phyloP scores from a whole-genome alignment of 2,797 vertebrate genomes.

The Clarias laeviceps region DNA sequence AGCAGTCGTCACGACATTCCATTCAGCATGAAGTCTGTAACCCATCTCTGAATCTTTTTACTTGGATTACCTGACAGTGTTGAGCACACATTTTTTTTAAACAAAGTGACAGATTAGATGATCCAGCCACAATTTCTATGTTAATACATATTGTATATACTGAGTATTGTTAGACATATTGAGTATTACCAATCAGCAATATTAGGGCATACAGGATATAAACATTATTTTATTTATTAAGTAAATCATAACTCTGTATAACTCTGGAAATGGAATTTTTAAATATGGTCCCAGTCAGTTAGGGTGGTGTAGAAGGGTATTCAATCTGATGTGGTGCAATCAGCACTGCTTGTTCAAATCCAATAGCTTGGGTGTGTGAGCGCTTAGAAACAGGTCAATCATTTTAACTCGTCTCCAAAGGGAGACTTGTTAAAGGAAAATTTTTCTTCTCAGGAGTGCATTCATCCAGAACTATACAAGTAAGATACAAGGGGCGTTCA shows the following conservation, averaged over 20 bases:
- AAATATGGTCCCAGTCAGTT: not conserved
- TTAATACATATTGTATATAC: constrained; percentile 18
- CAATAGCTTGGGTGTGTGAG: not conserved
- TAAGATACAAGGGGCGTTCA: not conserved
- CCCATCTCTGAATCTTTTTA: constrained; percentile 1
- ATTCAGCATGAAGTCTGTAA: not conserved
- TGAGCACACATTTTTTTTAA: constrained; percentile 16
- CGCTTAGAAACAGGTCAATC: not conserved
- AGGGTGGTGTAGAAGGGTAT: not conserved
- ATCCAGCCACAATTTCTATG: constrained; percentile 22
- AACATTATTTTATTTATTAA: not conserved
- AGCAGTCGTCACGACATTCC: not conserved
- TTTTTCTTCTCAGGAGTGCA: not conserved
- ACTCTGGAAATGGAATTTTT: constrained; percentile 10
- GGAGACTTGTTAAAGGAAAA: not conserved
- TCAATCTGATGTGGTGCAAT: constrained; percentile 14
- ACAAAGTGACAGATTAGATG: constrained; percentile 5
- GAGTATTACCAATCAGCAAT: constrained; percentile 36
- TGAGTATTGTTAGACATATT: constrained; percentile 7
- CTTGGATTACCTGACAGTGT: not conserved
- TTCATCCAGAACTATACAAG: constrained; percentile 14
- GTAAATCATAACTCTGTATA: not conserved
- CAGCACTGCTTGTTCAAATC: constrained; percentile 15
- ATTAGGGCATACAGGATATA: constrained; percentile 15
- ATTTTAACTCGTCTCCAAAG: not conserved